Percentiles rank a stretch among this genome's conserved stretches.
phyloP scores from a whole-genome alignment of 2,888 invertebrate species.

The Drosophila formosana region DNA sequence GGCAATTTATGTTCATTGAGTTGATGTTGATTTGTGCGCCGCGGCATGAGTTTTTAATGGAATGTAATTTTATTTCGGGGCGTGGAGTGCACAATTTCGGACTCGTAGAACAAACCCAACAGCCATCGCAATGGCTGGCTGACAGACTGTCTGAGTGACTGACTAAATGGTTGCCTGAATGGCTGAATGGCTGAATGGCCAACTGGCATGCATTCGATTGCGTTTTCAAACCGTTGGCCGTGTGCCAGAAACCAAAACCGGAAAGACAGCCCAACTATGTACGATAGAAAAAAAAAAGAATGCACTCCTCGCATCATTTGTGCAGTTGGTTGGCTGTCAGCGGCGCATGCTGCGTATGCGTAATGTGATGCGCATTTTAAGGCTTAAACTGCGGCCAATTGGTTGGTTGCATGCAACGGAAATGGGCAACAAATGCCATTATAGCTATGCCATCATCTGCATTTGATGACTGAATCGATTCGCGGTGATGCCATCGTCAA shows the following conservation, averaged over 20 bases:
- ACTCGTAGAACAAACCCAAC: constrained; percentile 28
- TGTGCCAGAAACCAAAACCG: constrained; percentile 64
- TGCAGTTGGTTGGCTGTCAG: constrained; percentile 7
- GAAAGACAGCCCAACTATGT: constrained; percentile 46
- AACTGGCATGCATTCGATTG: constrained; percentile 64
- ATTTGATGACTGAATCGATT: background rate
- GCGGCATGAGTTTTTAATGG: constrained; percentile 76
- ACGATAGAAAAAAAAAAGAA: constrained; percentile 2
- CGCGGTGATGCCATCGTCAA: background rate
- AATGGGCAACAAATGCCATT: constrained; percentile 24
- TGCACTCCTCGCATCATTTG: constrained; percentile 23
- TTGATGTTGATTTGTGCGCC: constrained; percentile 74
- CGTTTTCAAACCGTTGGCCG: constrained; percentile 64
- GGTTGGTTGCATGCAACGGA: constrained; percentile 10
- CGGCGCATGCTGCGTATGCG: constrained; percentile 57
- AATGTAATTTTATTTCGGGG: constrained; percentile 65
- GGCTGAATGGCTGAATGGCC: constrained; percentile 7
- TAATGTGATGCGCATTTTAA: constrained; percentile 42
- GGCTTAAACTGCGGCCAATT: constrained; percentile 48
- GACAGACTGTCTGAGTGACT: constrained; percentile 11
- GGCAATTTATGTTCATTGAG: constrained; percentile 78
- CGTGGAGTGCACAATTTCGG: constrained; percentile 30
- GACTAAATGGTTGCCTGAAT: constrained; percentile 17
- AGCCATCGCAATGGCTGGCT: constrained; percentile 2
- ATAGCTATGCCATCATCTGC: background rate